Conservation (phyloP, 2,797 vertebrate species). For the Pangasius krempfi region DNA sequence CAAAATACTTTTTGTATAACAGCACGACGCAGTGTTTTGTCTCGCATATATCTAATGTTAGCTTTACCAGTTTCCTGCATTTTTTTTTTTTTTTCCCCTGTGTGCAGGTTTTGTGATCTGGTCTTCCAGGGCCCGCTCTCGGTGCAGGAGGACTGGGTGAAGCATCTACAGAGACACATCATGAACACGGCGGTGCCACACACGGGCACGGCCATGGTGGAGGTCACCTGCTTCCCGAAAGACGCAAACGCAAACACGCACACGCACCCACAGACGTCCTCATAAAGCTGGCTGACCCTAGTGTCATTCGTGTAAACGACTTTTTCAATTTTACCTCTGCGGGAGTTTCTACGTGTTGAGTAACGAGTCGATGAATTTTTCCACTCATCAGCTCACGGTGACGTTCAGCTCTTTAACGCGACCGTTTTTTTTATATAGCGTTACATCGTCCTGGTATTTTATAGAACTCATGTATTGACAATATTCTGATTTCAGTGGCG, state of each 20-base stretch:
- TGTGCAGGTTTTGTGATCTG: constrained; percentile 93
- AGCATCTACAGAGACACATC: constrained; percentile 99
- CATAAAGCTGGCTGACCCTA: constrained; percentile 72
- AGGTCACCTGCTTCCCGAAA: constrained; percentile 86
- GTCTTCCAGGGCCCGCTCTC: constrained; percentile 98
- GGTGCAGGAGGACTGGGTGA: constrained; percentile 99
- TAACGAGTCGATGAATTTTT: constrained; percentile 52
- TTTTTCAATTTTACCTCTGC: constrained; percentile 22
- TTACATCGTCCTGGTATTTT: constrained; percentile 71
- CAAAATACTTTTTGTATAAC: too few relatives aligned
- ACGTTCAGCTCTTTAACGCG: constrained; percentile 37
- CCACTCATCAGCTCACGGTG: constrained; percentile 30
- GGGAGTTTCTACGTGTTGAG: constrained; percentile 50
- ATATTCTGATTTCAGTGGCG: constrained; percentile 71
- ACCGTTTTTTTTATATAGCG: constrained; percentile 61
- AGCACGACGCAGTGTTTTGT: neutral
- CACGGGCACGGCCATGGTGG: constrained; percentile 97
- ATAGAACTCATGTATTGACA: constrained; percentile 62
- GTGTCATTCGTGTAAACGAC: neutral
- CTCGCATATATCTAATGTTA: neutral
- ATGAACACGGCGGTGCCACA: constrained; percentile 97
- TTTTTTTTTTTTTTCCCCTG: neutral
- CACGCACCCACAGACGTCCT: constrained; percentile 75
- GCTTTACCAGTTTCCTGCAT: neutral
- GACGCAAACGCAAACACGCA: constrained; percentile 75